Percentiles rank a stretch among this genome's conserved stretches.
phyloP scores from a whole-genome alignment of 1,140 invertebrate genomes.

The Anoplophora glabripennis region DNA sequence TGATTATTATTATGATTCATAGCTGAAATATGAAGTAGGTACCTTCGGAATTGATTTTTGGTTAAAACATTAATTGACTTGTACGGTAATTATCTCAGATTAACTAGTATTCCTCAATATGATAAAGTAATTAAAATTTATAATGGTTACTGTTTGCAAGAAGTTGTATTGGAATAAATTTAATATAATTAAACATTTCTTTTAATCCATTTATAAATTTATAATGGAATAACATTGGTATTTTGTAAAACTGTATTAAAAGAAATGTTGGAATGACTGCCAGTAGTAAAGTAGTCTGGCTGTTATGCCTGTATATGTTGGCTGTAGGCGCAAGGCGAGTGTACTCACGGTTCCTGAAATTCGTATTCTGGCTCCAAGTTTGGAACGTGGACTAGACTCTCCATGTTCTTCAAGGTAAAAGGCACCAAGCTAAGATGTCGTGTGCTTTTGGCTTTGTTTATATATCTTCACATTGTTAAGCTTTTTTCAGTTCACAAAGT shows the following conservation, averaged over 20 bases:
- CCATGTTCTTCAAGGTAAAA: slow-evolving; percentile 43
- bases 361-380: slow-evolving; percentile 71
- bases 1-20: too few species aligned
- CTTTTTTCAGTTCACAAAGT: too few species aligned
- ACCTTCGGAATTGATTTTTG: too few species aligned
- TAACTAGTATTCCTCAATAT: background rate
- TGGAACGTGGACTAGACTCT: slow-evolving; percentile 69
- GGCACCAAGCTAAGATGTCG: slow-evolving; percentile 12
- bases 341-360: slow-evolving; percentile 69
- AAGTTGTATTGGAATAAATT: background rate
- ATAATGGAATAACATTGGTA: background rate
- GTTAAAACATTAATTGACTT: too few species aligned
- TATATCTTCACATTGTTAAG: too few species aligned
- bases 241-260: background rate
- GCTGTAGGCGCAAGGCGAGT: slow-evolving; percentile 65
- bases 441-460: slow-evolving; percentile 12
- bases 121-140: slow-evolving; percentile 2
- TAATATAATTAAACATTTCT: background rate
- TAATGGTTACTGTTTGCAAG: background rate
- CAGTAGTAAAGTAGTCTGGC: slow-evolving; percentile 40
- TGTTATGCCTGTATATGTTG: slow-evolving; percentile 48
- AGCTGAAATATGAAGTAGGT: too few species aligned
- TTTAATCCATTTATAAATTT: slow-evolving; percentile 9
- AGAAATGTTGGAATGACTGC: slow-evolving; percentile 27
- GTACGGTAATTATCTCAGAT: too few species aligned